These are phyloP conservation scores for Lacerta viridis DNA, from an alignment of 2,797 vertebrate species.

Conservation along the genomic window DNA sequence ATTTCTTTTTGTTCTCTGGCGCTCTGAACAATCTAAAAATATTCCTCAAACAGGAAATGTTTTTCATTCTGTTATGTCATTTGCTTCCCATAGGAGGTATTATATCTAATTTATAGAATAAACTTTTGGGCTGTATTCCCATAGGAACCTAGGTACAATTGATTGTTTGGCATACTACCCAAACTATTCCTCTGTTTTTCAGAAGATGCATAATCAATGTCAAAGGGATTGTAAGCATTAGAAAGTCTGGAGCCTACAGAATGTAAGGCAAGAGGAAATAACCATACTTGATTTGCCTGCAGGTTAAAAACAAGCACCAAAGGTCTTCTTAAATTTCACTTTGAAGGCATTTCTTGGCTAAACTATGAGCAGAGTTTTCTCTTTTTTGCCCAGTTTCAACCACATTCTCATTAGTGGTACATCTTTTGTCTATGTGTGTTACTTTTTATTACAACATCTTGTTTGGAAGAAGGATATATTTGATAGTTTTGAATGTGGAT, in stretches of 20 bases:
- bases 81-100: conserved; percentile 71
- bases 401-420: conserved; percentile 33
- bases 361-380: conserved; percentile 33
- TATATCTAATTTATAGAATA: conserved; percentile 76
- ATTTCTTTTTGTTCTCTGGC: conserved; percentile 58
- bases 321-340: conserved; percentile 34
- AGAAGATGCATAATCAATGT: conserved; percentile 50
- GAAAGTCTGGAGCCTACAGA: conserved; percentile 43
- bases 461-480: conserved; percentile 58
- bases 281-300: conserved; percentile 1
- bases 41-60: conserved; percentile 73
- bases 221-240: conserved; percentile 34
- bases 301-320: conserved; percentile 44
- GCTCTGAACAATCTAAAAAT: conserved; percentile 71
- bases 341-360: conserved; percentile 15
- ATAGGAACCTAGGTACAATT: conserved; percentile 50
- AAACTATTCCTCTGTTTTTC: conserved; percentile 57
- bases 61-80: conserved; percentile 73
- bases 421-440: conserved; percentile 34
- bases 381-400: conserved; percentile 49
- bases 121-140: conserved; percentile 60
- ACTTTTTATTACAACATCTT: conserved; percentile 33
- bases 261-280: conserved; percentile 53
- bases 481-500: conserved; percentile 56
- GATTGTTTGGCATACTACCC: conserved; percentile 47